Evolutionary conservation across 1,140 invertebrate species (phyloP).

Genomic region (Dinothrombium tinctorium): DNA sequence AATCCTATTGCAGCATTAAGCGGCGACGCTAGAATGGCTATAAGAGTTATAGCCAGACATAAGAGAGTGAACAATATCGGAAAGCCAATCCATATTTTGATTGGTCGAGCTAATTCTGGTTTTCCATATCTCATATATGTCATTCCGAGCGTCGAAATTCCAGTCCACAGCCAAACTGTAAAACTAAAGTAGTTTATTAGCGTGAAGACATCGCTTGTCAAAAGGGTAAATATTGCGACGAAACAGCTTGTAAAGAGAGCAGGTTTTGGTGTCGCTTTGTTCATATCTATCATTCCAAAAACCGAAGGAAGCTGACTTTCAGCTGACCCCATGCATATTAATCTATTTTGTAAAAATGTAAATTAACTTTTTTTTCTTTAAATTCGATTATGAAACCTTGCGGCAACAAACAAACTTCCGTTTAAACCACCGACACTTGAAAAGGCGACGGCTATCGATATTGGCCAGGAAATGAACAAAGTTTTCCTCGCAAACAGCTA

Average conservation of each 20-base stretch:
- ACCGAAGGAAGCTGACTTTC: conserved; percentile 66
- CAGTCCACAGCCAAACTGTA: conserved; percentile 71
- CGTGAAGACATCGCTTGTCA: conserved; percentile 43
- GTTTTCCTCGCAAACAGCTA: too few relatives aligned
- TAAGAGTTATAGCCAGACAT: conserved; percentile 49
- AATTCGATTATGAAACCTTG: conserved; percentile 2
- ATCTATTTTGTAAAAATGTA: not conserved
- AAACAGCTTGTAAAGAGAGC: conserved; percentile 56
- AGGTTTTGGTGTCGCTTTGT: conserved; percentile 58
- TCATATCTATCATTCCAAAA: conserved; percentile 64
- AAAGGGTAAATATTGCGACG: conserved; percentile 29
- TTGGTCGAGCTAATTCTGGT: conserved; percentile 54
- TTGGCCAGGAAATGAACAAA: too few relatives aligned
- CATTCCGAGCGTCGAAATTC: conserved; percentile 59
- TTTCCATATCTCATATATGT: conserved; percentile 56
- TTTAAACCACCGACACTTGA: conserved; percentile 62
- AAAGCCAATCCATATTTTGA: conserved; percentile 50
- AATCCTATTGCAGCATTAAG: too few relatives aligned
- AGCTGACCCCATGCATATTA: not conserved
- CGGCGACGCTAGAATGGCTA: conserved; percentile 33
- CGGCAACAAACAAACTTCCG: conserved; percentile 46
- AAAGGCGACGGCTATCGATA: conserved; percentile 57
- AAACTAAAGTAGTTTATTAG: conserved; percentile 85
- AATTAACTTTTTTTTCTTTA: too few relatives aligned
- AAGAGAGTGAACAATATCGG: conserved; percentile 58